Evolutionary conservation across 2,888 invertebrate species (phyloP).

Genomic region (Nemotelus nigrinus): DNA sequence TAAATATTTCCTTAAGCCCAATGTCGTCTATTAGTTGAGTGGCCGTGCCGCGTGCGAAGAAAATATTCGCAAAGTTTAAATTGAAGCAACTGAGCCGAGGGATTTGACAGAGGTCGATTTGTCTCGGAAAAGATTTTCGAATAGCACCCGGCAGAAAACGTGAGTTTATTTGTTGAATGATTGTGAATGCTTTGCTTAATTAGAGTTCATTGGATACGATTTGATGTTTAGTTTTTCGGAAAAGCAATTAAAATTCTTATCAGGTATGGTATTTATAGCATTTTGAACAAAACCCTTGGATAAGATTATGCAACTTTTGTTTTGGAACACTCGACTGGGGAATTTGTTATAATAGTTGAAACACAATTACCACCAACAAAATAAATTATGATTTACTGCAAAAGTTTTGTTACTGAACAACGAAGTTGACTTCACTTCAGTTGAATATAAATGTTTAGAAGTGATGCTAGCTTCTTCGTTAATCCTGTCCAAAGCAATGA

Average conservation of each 20-base stretch:
- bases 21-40: constrained; percentile 23
- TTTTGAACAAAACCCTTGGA: no score
- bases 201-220: not conserved
- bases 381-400: no score
- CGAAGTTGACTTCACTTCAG: no score
- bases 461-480: no score
- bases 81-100: not conserved
- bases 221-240: not conserved
- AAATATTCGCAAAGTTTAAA: constrained; percentile 5
- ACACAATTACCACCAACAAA: no score
- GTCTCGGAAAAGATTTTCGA: not conserved
- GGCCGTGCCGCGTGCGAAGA: not conserved
- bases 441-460: no score
- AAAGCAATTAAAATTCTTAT: constrained; percentile 21
- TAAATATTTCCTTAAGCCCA: constrained; percentile 34
- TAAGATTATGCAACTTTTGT: no score
- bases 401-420: no score
- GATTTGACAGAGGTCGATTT: not conserved
- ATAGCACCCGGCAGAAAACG: not conserved
- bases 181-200: not conserved
- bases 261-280: constrained; percentile 10
- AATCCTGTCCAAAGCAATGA: no score
- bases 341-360: no score
- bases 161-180: not conserved
- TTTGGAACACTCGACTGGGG: no score